Percentiles rank a stretch among this genome's conserved stretches.
These are phyloP conservation scores for Scrobipalpa costella DNA, from an alignment of 2,888 invertebrate species.

Conservation along the genomic window DNA sequence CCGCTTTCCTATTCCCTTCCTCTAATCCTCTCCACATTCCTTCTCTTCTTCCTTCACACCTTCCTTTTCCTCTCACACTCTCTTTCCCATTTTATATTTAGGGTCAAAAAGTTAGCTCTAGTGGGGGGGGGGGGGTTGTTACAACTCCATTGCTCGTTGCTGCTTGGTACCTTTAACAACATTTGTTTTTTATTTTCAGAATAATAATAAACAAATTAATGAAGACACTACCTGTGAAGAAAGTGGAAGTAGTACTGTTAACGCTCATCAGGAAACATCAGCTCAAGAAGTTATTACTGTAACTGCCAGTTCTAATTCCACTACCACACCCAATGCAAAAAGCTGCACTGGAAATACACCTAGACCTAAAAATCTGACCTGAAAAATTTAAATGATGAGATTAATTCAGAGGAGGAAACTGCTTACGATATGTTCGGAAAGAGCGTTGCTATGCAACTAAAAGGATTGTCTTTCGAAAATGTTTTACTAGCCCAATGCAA, in stretches of 20 bases:
- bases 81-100: too few species aligned
- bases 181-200: not conserved
- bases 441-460: not conserved
- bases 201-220: too few species aligned
- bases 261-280: too few species aligned
- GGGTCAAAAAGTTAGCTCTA: too few species aligned
- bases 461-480: not conserved
- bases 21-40: too few species aligned
- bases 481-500: not conserved
- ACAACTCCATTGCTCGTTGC: not conserved
- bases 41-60: too few species aligned
- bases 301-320: not conserved
- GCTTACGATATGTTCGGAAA: not conserved
- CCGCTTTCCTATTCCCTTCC: too few species aligned
- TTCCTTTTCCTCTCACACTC: too few species aligned
- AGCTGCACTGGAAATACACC: constrained; percentile 14
- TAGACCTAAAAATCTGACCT: constrained; percentile 25
- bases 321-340: not conserved
- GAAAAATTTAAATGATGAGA: not conserved
- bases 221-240: too few species aligned
- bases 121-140: too few species aligned
- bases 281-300: not conserved
- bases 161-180: not conserved
- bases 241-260: too few species aligned
- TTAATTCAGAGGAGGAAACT: not conserved